phyloP scores from a whole-genome alignment of 1,140 invertebrate genomes.

The Drosophila saltans region DNA sequence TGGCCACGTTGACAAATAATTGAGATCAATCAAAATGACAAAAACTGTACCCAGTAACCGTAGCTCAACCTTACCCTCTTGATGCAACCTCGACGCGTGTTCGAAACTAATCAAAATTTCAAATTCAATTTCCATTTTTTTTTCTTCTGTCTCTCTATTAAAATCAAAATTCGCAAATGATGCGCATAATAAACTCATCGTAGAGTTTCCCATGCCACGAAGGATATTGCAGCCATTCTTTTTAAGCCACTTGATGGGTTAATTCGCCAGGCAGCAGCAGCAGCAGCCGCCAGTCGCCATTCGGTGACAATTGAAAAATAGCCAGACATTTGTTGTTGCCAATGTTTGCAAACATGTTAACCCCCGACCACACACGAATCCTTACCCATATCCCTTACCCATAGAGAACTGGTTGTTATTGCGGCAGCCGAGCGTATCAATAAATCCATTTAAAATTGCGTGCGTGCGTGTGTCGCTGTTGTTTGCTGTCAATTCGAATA shows the following conservation, averaged over 20 bases:
- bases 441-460: conserved; percentile 82
- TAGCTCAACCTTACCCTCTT: neutral
- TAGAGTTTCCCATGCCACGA: conserved; percentile 57
- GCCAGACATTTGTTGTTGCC: conserved; percentile 68
- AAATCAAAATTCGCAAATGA: conserved; percentile 82
- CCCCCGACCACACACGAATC: conserved; percentile 8
- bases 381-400: neutral
- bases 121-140: conserved; percentile 39
- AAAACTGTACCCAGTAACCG: conserved; percentile 17
- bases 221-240: conserved; percentile 3
- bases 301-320: conserved; percentile 81
- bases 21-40: conserved; percentile 69
- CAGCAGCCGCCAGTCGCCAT: conserved; percentile 7
- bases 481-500: conserved; percentile 30
- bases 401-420: conserved; percentile 38
- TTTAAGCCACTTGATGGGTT: conserved; percentile 42
- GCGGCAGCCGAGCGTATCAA: conserved; percentile 71
- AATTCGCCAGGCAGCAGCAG: conserved; percentile 28
- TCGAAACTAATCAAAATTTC: conserved; percentile 75
- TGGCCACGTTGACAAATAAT: conserved; percentile 68
- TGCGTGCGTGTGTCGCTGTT: conserved; percentile 63
- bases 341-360: conserved; percentile 78
- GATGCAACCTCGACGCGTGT: conserved; percentile 31
- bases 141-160: conserved; percentile 34
- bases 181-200: conserved; percentile 73